Evolutionary conservation across 2,888 invertebrate genomes (phyloP).

Genomic region (Elysia crispata): DNA sequence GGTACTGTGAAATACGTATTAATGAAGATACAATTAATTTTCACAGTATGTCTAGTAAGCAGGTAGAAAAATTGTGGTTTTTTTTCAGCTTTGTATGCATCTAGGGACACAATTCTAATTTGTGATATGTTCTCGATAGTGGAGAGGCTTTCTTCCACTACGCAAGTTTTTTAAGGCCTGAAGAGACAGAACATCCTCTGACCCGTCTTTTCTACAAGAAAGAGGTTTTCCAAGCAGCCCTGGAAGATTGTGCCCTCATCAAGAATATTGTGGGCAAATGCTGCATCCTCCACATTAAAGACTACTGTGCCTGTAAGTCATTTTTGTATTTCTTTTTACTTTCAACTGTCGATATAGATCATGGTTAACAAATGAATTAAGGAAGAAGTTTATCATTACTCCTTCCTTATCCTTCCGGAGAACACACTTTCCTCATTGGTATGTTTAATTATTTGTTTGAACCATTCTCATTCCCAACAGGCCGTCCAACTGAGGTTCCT

Average conservation of each 20-base stretch:
- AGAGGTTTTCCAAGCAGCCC: slow-evolving; percentile 93
- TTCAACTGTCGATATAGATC: no score
- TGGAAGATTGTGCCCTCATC: slow-evolving; percentile 93
- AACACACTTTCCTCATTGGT: background rate
- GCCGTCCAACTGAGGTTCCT: slow-evolving; percentile 93
- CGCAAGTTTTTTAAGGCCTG: slow-evolving; percentile 93
- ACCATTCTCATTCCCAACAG: slow-evolving; percentile 78
- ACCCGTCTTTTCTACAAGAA: slow-evolving; percentile 89
- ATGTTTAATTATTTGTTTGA: background rate
- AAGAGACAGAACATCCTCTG: slow-evolving; percentile 88
- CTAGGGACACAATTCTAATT: background rate
- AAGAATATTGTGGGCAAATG: slow-evolving; percentile 95
- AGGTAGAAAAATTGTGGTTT: no score
- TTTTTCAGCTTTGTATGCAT: no score
- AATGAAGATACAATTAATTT: no score
- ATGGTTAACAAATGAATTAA: background rate
- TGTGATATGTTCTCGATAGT: slow-evolving; percentile 79
- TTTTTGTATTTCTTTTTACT: background rate
- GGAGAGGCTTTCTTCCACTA: slow-evolving; percentile 95
- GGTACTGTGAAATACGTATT: no score
- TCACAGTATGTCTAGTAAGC: no score
- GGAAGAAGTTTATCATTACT: no score
- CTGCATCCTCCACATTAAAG: slow-evolving; percentile 91
- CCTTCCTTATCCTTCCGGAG: no score
- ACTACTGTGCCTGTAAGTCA: slow-evolving; percentile 89